phyloP scores from a whole-genome alignment of 2,797 vertebrate species.

The Iguana delicatissima region DNA sequence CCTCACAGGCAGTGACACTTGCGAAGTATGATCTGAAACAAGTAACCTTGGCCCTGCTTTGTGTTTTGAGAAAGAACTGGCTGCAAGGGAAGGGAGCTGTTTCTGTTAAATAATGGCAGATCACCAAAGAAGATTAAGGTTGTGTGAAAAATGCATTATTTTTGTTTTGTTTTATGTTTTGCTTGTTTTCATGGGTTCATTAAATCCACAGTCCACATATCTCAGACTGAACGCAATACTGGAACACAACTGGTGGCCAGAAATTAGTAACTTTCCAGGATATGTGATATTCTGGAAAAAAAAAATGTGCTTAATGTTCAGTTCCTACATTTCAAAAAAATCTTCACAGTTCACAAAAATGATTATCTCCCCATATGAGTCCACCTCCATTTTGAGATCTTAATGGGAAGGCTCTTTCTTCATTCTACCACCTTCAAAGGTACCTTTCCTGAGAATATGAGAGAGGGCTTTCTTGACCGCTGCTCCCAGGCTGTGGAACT shows the following conservation, averaged over 20 bases:
- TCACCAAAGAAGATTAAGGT: neutral
- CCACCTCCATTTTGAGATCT: neutral
- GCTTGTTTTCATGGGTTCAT: neutral
- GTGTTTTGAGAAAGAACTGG: neutral
- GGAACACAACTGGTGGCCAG: too few relatives aligned
- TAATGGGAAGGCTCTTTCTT: neutral
- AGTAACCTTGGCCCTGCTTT: neutral
- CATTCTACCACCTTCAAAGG: neutral
- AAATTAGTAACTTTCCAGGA: too few relatives aligned
- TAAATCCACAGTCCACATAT: neutral
- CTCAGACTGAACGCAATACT: neutral
- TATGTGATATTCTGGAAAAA: too few relatives aligned
- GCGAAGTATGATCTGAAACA: neutral
- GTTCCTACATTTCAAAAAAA: too few relatives aligned
- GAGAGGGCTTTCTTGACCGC: too few relatives aligned
- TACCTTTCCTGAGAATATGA: neutral
- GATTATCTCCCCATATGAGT: neutral
- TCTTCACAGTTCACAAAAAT: too few relatives aligned
- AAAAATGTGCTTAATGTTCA: too few relatives aligned
- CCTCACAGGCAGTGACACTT: neutral
- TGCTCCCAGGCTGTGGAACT: too few relatives aligned
- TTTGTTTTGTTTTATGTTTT: too few relatives aligned
- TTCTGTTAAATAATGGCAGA: neutral
- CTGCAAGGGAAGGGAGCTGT: neutral
- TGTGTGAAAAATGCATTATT: neutral